phyloP scores from a whole-genome alignment of 2,888 invertebrate genomes.

The Drosophila paranaensis region DNA sequence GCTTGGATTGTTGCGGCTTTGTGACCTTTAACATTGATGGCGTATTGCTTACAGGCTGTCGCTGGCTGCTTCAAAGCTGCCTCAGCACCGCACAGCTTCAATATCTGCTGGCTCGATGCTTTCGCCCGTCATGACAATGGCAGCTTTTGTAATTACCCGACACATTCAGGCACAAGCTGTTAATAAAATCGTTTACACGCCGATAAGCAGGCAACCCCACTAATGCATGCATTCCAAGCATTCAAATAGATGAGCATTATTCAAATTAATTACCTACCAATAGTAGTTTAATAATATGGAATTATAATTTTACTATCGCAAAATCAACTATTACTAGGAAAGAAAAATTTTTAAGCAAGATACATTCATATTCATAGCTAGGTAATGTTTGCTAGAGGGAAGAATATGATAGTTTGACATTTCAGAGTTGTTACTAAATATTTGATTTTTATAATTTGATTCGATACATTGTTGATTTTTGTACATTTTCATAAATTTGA shows the following conservation, averaged over 20 bases:
- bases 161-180: constrained; percentile 57
- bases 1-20: constrained; percentile 36
- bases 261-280: constrained; percentile 5
- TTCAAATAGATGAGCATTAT: constrained; percentile 10
- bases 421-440: too few species aligned
- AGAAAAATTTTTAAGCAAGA: not conserved
- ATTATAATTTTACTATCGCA: constrained; percentile 6
- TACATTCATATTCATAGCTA: not conserved
- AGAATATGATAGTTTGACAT: too few species aligned
- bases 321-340: not conserved
- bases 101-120: constrained; percentile 39
- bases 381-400: not conserved
- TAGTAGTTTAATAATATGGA: not conserved
- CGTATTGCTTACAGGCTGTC: constrained; percentile 19
- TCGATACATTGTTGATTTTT: too few species aligned
- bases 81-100: constrained; percentile 14
- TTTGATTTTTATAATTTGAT: too few species aligned
- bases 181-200: constrained; percentile 66
- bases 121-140: constrained; percentile 46
- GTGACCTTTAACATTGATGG: constrained; percentile 44
- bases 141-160: constrained; percentile 68
- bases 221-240: constrained; percentile 9
- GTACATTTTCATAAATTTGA: not conserved
- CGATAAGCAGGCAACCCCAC: constrained; percentile 29
- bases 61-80: constrained; percentile 27